These are phyloP conservation scores for Pygocentrus nattereri DNA, from an alignment of 2,797 vertebrate genomes.

Conservation along the genomic window DNA sequence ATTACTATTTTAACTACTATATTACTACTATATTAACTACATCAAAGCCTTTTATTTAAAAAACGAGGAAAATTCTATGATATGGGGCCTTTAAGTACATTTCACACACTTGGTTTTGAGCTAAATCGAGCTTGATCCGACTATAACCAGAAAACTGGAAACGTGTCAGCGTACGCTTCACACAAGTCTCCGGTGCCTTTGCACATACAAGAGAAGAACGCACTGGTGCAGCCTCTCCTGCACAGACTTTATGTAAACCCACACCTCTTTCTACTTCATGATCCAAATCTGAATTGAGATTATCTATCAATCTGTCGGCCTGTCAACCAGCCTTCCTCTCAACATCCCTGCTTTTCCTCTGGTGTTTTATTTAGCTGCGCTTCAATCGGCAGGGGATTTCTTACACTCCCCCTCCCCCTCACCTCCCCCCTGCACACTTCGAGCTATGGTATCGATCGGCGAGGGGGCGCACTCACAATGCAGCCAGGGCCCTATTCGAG, in stretches of 20 bases:
- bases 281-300: constrained; percentile 58
- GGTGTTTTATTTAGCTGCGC: constrained; percentile 52
- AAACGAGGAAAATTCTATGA: no score
- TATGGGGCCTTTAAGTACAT: not conserved
- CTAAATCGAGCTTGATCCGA: not conserved
- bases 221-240: constrained; percentile 4
- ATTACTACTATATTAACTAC: no score
- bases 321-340: constrained; percentile 67
- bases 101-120: not conserved
- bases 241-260: constrained; percentile 9
- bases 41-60: no score
- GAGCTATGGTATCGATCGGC: constrained; percentile 70
- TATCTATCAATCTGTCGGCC: constrained; percentile 57
- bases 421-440: constrained; percentile 55
- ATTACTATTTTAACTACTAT: no score
- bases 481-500: constrained; percentile 63
- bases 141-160: constrained; percentile 12
- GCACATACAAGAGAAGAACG: constrained; percentile 16
- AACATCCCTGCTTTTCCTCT: constrained; percentile 60
- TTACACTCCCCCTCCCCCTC: constrained; percentile 39
- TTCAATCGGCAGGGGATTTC: constrained; percentile 55
- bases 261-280: constrained; percentile 17
- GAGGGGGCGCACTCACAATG: constrained; percentile 74
- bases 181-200: constrained; percentile 1
- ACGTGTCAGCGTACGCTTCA: not conserved